These are phyloP conservation scores for Brassicogethes aeneus DNA, from an alignment of 2,888 invertebrate genomes.

Conservation along the genomic window DNA sequence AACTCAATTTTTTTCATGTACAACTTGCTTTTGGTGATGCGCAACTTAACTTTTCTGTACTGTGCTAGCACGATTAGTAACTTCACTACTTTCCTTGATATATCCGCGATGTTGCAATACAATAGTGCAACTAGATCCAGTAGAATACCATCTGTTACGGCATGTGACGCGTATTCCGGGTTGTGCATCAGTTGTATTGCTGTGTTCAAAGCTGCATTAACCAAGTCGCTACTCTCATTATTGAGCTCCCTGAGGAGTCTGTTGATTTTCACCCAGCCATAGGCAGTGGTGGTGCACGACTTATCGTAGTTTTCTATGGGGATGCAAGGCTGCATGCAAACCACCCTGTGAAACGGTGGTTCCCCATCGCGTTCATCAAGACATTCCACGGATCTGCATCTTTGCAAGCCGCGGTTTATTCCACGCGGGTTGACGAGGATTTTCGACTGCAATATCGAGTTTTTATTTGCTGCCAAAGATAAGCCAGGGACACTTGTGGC, in stretches of 20 bases:
- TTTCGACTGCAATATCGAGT: neutral
- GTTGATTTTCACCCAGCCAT: conserved; percentile 39
- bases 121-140: neutral
- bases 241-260: conserved; percentile 29
- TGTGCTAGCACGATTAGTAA: neutral
- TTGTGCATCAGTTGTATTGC: conserved; percentile 1
- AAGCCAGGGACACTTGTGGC: too few relatives aligned
- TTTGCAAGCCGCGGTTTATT: neutral
- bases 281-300: conserved; percentile 38
- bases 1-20: neutral
- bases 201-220: conserved; percentile 2
- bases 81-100: neutral
- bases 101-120: neutral
- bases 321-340: conserved; percentile 38
- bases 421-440: neutral
- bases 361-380: conserved; percentile 29
- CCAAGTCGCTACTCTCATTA: conserved; percentile 1
- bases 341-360: conserved; percentile 32
- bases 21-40: neutral
- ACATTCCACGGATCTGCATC: conserved; percentile 4
- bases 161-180: neutral
- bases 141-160: neutral
- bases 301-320: conserved; percentile 39
- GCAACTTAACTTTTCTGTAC: neutral
- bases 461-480: neutral